Evolutionary conservation across 2,888 invertebrate species (phyloP).

Genomic region (Dorcus parallelipipedus): DNA sequence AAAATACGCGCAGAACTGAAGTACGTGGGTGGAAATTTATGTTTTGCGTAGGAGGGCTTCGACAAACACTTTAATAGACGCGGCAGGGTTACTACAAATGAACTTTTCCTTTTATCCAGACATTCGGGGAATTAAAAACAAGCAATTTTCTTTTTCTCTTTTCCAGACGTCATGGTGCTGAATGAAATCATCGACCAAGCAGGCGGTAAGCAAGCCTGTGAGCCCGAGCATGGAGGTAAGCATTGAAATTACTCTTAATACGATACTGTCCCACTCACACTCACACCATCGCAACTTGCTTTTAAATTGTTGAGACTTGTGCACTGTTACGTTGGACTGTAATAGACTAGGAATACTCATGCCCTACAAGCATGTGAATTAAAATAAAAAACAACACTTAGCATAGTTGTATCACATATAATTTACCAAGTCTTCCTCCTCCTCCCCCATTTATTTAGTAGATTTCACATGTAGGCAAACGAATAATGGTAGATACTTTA

Average conservation of each 20-base stretch:
- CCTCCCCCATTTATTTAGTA: no score
- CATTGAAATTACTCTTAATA: slow-evolving; percentile 21
- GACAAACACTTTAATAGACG: not conserved
- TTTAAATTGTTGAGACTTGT: not conserved
- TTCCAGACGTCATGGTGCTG: slow-evolving; percentile 92
- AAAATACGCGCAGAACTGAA: no score
- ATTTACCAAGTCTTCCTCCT: no score
- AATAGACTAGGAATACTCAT: no score
- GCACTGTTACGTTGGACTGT: not conserved
- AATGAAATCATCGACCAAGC: slow-evolving; percentile 97
- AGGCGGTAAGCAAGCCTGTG: slow-evolving; percentile 81
- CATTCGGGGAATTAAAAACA: not conserved
- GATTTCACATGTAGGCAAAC: no score
- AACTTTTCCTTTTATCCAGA: not conserved
- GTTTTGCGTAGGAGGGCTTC: no score
- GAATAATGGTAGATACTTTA: not conserved
- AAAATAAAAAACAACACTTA: no score
- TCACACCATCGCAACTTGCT: slow-evolving; percentile 51
- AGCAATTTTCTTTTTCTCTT: slow-evolving; percentile 2
- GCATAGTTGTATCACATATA: no score
- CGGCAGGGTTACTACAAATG: not conserved
- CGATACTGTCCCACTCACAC: slow-evolving; percentile 14
- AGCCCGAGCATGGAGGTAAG: slow-evolving; percentile 86
- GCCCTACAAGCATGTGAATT: no score
- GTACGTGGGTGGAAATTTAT: no score